Base-by-base conservation (phyloP, 2,888 invertebrate genomes). In the Ophioninae sp. region DNA sequence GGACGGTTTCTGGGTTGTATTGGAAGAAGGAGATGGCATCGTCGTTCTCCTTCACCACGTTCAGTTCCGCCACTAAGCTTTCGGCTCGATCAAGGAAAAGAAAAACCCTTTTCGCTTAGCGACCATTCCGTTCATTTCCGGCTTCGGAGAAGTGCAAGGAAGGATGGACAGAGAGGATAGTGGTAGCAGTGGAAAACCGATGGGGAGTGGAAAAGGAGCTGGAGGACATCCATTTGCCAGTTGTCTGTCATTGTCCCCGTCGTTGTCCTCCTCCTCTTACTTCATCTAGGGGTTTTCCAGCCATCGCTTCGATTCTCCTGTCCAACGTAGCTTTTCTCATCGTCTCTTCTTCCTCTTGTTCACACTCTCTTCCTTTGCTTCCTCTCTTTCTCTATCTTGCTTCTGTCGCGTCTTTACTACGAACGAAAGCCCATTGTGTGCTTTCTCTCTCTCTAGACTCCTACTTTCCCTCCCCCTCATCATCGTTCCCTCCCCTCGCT, bases 51-150 rank as follows among this genome's bases (percentile, higher is more conserved):
- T 64, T 71, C 71, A 68, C 37, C 69, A 80, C 39, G 71, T 51
- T 79, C 73, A 61, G 44, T 59, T 79, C 81, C 79, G 81, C 82
- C 65, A 82, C 74, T 72, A 79, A 30, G 69, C 71, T 51, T 41
- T 58, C 63, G 87, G 22, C 84, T 89, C 90, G 88, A 89, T 91
- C 89, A 90, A 92, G 91, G 90, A 90, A 91, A 89, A 86, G 69
- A 77, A 51, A 89, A 91, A 90, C 90, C 90, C 91, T 89, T 90
- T 91, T 92, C 90, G 90, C 90, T 91, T 90, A 91, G 90, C 91
- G 90, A 90, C 91, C 91, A 92, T 92, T 92, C 90, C 91, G 90
- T 92, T 92, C 91, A 92, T 92, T 92, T 92, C 92, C 92, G 92
- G 90, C 87, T 87, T 87, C 87, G 79, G 68, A 77, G 73, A 64